phyloP scores from a whole-genome alignment of 2,113 vertebrate genomes.

The Phasianus colchicus region DNA sequence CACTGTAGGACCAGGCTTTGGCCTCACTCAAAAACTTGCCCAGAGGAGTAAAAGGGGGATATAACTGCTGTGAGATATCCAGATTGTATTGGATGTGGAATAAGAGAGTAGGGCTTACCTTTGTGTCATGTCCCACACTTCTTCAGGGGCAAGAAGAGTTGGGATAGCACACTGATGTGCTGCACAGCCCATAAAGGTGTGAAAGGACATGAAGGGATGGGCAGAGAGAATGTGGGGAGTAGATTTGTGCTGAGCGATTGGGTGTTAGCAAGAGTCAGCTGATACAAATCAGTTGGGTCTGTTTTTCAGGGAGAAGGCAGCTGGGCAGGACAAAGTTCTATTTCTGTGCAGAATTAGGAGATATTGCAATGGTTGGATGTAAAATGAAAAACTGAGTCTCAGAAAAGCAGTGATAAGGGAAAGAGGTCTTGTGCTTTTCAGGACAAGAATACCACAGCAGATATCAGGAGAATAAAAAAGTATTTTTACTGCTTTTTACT shows the following conservation, averaged over 20 bases:
- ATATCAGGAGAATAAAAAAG: not conserved
- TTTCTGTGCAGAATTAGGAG: not conserved
- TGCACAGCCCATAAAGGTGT: not conserved
- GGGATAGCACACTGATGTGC: too few relatives aligned
- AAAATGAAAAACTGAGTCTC: not conserved
- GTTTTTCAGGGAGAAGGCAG: not conserved
- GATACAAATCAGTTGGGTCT: not conserved
- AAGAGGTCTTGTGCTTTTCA: not conserved
- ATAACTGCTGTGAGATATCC: not conserved
- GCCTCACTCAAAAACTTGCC: not conserved
- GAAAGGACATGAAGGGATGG: rapidly evolving
- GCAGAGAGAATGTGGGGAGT: rapidly evolving
- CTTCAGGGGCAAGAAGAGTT: not conserved
- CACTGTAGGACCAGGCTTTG: not conserved
- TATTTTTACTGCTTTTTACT: not conserved
- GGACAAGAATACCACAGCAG: not conserved
- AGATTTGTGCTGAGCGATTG: too few relatives aligned
- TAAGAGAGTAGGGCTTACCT: not conserved
- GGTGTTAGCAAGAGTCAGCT: not conserved
- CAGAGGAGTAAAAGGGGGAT: not conserved
- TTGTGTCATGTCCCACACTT: rapidly evolving
- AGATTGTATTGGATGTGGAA: rapidly evolving
- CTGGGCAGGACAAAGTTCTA: rapidly evolving
- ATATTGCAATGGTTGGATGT: not conserved
- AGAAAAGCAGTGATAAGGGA: not conserved